phyloP scores from a whole-genome alignment of 1,140 invertebrate genomes.

The Hermatobates lingyangjiaoensis region DNA sequence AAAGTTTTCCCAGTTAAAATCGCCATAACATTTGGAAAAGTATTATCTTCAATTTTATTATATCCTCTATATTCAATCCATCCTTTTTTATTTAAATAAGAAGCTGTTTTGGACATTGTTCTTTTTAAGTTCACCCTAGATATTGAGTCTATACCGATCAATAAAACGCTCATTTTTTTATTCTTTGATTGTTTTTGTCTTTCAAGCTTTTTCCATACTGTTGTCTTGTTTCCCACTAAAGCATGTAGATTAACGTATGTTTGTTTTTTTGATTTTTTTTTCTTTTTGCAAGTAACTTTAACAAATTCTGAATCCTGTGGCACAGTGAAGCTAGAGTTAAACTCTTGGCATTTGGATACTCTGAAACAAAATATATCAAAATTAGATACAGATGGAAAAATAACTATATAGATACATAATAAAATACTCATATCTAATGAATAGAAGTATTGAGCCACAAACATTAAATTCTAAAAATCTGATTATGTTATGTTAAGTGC shows the following conservation, averaged over 20 bases:
- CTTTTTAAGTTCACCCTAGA: constrained; percentile 56
- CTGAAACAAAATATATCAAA: no score
- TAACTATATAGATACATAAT: no score
- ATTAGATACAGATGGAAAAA: no score
- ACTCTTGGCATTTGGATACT: constrained; percentile 25
- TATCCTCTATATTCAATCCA: constrained; percentile 37
- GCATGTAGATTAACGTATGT: constrained; percentile 27
- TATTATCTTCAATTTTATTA: constrained; percentile 56
- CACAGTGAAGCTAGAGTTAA: constrained; percentile 23
- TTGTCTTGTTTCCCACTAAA: constrained; percentile 6
- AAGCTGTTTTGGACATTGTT: constrained; percentile 50
- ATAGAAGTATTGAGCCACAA: no score
- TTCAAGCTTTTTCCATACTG: constrained; percentile 10
- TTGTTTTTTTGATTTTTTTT: constrained; percentile 20
- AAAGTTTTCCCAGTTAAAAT: constrained; percentile 42
- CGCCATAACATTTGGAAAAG: constrained; percentile 64
- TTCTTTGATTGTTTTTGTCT: constrained; percentile 11
- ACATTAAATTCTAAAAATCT: no score
- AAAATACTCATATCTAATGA: no score
- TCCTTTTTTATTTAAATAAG: constrained; percentile 37
- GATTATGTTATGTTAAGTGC: no score
- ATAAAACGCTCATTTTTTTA: constrained; percentile 26
- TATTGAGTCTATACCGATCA: constrained; percentile 71
- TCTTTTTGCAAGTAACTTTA: constrained; percentile 25
- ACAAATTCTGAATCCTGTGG: constrained; percentile 24